Base-by-base conservation (phyloP, 2,113 vertebrate genomes). In the Todiramphus chloris region DNA sequence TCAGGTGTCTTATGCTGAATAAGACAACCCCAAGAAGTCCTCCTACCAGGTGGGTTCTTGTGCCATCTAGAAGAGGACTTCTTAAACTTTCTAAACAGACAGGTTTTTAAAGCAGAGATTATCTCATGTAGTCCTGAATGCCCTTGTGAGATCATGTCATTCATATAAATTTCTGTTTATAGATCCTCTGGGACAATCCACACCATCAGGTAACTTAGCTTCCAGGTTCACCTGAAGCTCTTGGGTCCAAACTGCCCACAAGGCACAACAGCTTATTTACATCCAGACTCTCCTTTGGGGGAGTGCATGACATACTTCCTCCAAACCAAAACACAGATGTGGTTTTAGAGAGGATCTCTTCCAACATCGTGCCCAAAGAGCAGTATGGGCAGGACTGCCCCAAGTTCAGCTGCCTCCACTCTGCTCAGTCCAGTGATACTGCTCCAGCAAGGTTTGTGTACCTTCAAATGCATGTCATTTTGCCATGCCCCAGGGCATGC, bases 1-100 rank as follows among this genome's bases (percentile, higher is more conserved):
- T 66, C 20, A 17, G 19, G 23, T 27, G 27, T 60, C 43, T 51
- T 39, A 72, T 0, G 0, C 17, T 39, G 14, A 51, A 17, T 58
- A 60, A 82, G 20, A 27, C 24, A 17, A 21, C 12, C 24, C 31
- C 43, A 75, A 16, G 66, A 46, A 66, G 11, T 63, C 17, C 11
- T 67, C 25, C 11, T 21, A 75, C 27, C 35, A 73, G 21, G 16
- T 39, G 60, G 10, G 7, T 4, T 89, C 56, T 75, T 70, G 27
- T 5, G 5, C 18, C 9, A 13, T n/a, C 48, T 56, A 44, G 48
- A 82, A 85, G 27, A 91, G 30, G n/a, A 72, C n/a, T 87, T 91
- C 33, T 59, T 73, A 87, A 68, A 58, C 19, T 4, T 63, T 66
- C 48, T 53, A 16, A 69, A 58, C 2, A 17, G 53, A 23, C 27